A percentile compares a stretch with the other conserved stretches of the same genome.
These are phyloP conservation scores for Spodoptera frugiperda DNA, from an alignment of 1,140 invertebrate genomes.

Conservation along the genomic window DNA sequence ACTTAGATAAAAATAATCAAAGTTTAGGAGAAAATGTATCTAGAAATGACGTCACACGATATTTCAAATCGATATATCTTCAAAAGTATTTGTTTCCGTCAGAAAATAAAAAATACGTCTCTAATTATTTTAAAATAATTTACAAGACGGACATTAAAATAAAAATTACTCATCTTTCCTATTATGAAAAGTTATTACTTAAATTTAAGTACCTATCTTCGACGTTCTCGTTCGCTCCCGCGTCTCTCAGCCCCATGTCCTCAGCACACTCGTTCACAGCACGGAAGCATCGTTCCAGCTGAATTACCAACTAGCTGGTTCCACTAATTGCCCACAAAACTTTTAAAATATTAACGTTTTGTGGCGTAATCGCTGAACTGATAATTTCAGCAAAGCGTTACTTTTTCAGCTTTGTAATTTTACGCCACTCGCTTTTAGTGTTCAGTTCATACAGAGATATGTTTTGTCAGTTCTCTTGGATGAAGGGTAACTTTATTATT, in stretches of 20 bases:
- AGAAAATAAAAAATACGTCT: no score
- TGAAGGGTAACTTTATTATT: neutral
- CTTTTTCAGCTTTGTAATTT: conserved; percentile 30
- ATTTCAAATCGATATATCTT: no score
- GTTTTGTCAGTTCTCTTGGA: neutral
- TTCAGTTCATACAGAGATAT: neutral
- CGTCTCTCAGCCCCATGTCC: conserved; percentile 13
- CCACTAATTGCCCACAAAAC: conserved; percentile 55
- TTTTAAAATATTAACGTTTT: conserved; percentile 59
- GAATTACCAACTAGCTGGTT: conserved; percentile 55
- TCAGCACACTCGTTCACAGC: conserved; percentile 29
- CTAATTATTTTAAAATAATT: no score
- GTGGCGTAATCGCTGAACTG: conserved; percentile 23
- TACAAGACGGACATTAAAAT: no score
- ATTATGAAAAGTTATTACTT: no score
- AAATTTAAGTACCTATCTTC: no score
- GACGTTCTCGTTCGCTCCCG: neutral
- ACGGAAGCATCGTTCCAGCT: conserved; percentile 52
- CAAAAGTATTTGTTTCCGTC: no score
- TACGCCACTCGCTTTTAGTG: neutral
- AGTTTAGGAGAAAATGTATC: no score
- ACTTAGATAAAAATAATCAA: no score
- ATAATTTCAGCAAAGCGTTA: conserved; percentile 35
- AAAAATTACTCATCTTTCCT: no score
- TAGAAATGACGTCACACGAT: no score